Evolutionary conservation across 2,113 vertebrate species (phyloP).

Genomic region (Pelodiscus sinensis): DNA sequence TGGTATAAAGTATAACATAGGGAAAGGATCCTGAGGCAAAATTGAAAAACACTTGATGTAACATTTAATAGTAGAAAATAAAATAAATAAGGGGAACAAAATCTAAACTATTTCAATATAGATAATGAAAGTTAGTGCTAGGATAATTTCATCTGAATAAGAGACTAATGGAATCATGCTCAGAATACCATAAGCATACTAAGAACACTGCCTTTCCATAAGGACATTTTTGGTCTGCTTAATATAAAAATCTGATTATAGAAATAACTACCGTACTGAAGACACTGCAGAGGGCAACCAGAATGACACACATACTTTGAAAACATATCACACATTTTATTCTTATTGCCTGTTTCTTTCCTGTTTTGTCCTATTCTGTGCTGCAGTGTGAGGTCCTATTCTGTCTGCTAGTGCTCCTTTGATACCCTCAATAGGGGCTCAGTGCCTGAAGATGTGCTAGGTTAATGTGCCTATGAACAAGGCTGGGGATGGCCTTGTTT

Average conservation of each 20-base stretch:
- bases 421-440: background rate
- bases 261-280: background rate
- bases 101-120: background rate
- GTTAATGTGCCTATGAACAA: background rate
- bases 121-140: background rate
- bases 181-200: slow-evolving; percentile 20
- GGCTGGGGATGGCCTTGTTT: background rate
- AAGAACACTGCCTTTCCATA: background rate
- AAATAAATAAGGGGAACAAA: slow-evolving; percentile 13
- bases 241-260: background rate
- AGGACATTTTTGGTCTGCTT: background rate
- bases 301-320: background rate
- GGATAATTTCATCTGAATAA: slow-evolving; percentile 11
- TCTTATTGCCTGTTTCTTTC: fast-evolving
- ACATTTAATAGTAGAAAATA: background rate
- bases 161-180: slow-evolving; percentile 27
- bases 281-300: background rate
- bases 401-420: background rate
- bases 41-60: background rate
- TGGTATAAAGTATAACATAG: background rate
- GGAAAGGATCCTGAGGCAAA: slow-evolving; percentile 11
- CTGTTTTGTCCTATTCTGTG: background rate
- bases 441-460: fast-evolving
- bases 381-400: background rate
- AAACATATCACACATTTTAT: background rate